Base-by-base conservation (phyloP, 2,113 vertebrate genomes). In the Gambusia holbrooki region DNA sequence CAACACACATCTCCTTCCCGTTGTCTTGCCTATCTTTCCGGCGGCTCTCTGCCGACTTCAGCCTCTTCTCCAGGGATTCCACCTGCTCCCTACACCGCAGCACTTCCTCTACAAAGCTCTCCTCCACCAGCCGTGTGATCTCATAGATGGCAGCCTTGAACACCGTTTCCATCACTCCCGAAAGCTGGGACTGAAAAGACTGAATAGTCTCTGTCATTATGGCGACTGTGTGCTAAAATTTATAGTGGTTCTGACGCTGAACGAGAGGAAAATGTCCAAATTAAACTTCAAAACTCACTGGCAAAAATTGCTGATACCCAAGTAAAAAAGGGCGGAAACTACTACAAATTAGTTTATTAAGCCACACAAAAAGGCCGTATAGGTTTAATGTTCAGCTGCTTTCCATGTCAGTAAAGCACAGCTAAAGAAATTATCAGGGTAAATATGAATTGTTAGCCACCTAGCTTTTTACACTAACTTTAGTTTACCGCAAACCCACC, bases 61-160 rank as follows among this genome's bases (percentile, higher is more conserved):
- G 87, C 1, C 91, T 71, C 80, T 91, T 93, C 69, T 92, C 91
- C 37, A 95, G 84, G 32, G 92, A 77, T 66, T 94, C 93, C 1
- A 95, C 92, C 71, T 95, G 93, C 68, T 94, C 91, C 32, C 90
- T 85, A 76, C 92, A 94, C 10, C 92, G 90, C 0, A 92, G 93
- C 9, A 95, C 83, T 73, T 95, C 94, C 2, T 94, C 92, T 74
- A 95, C 15, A 73, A 95, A 95, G 42, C 93, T 94, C 30, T 93
- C 94, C 79, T 95, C 93, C 69, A 95, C 94, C 83, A 94, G 80
- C 35, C 94, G 85, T 42, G 93, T 94, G 82, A 95, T 94, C 70
- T 95, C 94, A 65, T 91, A 95, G 86, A 95, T 94, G n/a, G 94
- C 94, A 30, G 94, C 94, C 65, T 95, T 95, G 74, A 95, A 95